Conservation (phyloP, 2,113 vertebrate genomes). For the Oplegnathus fasciatus region DNA sequence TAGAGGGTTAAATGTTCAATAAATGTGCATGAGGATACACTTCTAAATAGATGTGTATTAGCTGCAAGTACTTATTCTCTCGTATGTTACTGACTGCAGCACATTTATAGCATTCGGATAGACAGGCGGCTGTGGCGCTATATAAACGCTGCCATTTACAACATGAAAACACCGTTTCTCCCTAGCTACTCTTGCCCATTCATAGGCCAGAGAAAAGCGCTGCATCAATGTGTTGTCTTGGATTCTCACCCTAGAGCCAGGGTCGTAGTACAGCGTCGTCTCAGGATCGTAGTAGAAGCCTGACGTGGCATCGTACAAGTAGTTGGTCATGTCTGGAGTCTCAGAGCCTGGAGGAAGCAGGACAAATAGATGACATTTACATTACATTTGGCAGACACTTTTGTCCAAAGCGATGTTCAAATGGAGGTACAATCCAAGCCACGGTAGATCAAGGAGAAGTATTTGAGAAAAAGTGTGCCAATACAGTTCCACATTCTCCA, state of each 20-base stretch:
- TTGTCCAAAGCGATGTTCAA: not conserved
- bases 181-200: not conserved
- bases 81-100: not conserved
- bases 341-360: constrained; percentile 85
- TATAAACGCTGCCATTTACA: not conserved
- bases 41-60: not conserved
- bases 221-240: not conserved
- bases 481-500: not conserved
- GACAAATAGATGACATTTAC: not conserved
- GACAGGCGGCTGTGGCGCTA: too few species aligned
- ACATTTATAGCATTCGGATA: not conserved
- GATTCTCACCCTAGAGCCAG: constrained; percentile 90
- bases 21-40: not conserved
- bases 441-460: not conserved
- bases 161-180: not conserved
- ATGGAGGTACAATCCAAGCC: not conserved
- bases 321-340: constrained; percentile 90
- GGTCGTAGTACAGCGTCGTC: constrained; percentile 94
- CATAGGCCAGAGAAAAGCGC: not conserved
- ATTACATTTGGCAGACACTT: not conserved
- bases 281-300: constrained; percentile 97
- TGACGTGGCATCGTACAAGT: constrained; percentile 95
- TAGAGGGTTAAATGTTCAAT: not conserved
- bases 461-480: not conserved
- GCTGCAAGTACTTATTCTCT: not conserved